Percentiles rank a stretch among this genome's conserved stretches.
Conservation (phyloP, 2,113 vertebrate species). For the Tautogolabrus adspersus region DNA sequence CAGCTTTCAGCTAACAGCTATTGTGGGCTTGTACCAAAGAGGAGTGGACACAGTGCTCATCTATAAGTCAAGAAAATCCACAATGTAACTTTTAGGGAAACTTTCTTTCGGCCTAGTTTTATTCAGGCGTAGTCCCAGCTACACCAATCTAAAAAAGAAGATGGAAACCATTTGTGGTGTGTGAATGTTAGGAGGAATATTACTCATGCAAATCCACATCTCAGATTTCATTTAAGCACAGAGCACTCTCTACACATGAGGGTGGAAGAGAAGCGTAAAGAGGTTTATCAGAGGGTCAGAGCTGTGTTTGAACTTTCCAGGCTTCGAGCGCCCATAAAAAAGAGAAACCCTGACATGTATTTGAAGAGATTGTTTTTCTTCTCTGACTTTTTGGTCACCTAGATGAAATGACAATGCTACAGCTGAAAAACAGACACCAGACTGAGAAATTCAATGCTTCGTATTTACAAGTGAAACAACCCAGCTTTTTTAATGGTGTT, state of each 20-base stretch:
- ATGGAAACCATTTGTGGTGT: neutral
- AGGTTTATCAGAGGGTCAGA: neutral
- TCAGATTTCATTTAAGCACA: neutral
- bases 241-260: constrained; percentile 2
- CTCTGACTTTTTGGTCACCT: no score
- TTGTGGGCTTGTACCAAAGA: constrained; percentile 63
- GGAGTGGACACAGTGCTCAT: constrained; percentile 31
- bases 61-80: constrained; percentile 20
- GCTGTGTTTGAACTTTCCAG: neutral
- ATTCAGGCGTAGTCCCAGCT: neutral
- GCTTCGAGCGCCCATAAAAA: neutral
- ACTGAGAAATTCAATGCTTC: no score
- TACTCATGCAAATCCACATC: constrained; percentile 1
- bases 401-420: no score
- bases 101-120: constrained; percentile 2
- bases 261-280: neutral
- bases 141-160: constrained; percentile 4
- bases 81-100: neutral
- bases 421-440: no score
- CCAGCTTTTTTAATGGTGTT: no score
- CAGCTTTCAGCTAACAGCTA: constrained; percentile 48
- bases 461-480: no score
- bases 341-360: no score
- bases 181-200: neutral
- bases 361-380: neutral